phyloP scores from a whole-genome alignment of 2,113 vertebrate genomes.

The Setophaga coronata region DNA sequence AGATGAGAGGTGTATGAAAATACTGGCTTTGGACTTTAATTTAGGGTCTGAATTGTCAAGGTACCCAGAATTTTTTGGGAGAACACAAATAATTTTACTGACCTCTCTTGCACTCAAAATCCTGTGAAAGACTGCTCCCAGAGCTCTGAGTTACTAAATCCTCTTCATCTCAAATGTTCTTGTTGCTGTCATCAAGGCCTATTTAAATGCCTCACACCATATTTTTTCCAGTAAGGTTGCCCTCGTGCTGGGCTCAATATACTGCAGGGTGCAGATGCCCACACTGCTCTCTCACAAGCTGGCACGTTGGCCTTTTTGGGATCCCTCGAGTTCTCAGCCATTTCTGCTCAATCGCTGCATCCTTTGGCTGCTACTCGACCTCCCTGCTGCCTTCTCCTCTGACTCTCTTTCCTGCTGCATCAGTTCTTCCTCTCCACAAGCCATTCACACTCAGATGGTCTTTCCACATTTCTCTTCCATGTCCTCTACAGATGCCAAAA shows the following conservation, averaged over 20 bases:
- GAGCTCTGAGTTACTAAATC: background rate
- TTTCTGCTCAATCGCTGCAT: background rate
- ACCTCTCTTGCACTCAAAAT: background rate
- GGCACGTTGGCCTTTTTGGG: background rate
- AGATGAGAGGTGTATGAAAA: background rate
- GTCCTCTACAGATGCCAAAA: background rate
- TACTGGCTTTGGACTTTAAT: background rate
- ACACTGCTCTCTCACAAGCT: background rate
- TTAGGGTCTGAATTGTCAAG: background rate
- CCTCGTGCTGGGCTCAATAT: accelerated
- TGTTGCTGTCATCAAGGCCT: background rate
- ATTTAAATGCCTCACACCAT: background rate
- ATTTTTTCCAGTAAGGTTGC: background rate
- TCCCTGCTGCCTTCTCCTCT: background rate
- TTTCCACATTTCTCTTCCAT: background rate
- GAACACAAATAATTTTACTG: background rate
- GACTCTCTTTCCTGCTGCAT: background rate
- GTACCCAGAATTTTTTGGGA: background rate
- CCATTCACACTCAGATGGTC: background rate
- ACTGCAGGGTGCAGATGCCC: background rate
- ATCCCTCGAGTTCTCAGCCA: background rate
- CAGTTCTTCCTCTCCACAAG: background rate
- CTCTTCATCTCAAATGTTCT: background rate
- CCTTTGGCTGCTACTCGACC: background rate
- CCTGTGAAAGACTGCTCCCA: background rate